Conservation (phyloP, 2,113 vertebrate species). For the Gobius niger region DNA sequence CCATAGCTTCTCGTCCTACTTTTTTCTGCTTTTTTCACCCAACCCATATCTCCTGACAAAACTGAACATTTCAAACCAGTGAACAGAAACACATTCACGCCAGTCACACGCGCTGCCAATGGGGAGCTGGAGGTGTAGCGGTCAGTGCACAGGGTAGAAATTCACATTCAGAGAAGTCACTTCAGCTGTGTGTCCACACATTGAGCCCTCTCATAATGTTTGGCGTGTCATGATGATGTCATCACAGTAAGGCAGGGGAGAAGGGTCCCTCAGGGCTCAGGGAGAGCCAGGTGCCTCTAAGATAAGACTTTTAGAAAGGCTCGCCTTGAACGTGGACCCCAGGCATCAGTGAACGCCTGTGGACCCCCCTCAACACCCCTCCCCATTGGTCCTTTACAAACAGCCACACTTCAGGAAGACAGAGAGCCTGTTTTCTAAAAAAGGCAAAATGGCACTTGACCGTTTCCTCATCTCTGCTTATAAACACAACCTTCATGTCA, state of each 20-base stretch:
- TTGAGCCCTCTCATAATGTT: conserved; percentile 45
- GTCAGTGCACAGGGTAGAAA: conserved; percentile 72
- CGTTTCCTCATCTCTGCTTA: conserved; percentile 28
- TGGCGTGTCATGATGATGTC: conserved; percentile 49
- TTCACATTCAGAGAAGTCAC: conserved; percentile 73
- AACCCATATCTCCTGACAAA: conserved; percentile 64
- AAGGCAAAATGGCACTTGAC: conserved; percentile 46
- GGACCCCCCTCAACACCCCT: conserved; percentile 41
- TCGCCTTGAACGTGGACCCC: not conserved
- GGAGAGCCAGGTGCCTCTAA: conserved; percentile 7
- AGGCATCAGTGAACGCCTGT: conserved; percentile 30
- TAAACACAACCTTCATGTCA: conserved; percentile 54
- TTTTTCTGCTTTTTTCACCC: conserved; percentile 71
- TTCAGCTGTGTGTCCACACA: conserved; percentile 37
- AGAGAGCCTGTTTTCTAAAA: conserved; percentile 47
- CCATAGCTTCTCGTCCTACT: conserved; percentile 66
- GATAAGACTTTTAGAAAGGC: conserved; percentile 3
- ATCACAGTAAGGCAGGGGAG: conserved; percentile 55
- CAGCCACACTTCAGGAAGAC: conserved; percentile 60
- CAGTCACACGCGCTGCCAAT: conserved; percentile 47
- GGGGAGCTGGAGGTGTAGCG: conserved; percentile 60
- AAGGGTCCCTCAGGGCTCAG: conserved; percentile 26
- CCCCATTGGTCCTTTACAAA: conserved; percentile 63
- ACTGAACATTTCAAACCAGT: conserved; percentile 65
- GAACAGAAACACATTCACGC: conserved; percentile 30